phyloP scores from a whole-genome alignment of 2,113 vertebrate species.

The Desmodus rotundus region DNA sequence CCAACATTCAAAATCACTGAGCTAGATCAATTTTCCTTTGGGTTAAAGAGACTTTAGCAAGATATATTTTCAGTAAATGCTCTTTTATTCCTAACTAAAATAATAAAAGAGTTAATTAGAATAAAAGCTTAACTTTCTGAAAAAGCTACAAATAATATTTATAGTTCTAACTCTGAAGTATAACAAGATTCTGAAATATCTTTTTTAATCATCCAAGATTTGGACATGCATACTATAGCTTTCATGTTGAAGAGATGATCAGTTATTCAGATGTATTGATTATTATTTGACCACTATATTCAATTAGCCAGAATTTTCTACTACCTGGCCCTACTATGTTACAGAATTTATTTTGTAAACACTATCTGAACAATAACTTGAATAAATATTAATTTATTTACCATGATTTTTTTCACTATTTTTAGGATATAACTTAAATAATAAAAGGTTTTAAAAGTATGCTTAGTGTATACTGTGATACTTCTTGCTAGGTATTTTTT shows the following conservation, averaged over 20 bases:
- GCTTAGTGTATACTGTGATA: neutral
- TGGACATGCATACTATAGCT: neutral
- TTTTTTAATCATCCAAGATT: neutral
- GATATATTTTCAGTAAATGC: neutral
- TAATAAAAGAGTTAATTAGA: neutral
- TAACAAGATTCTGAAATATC: neutral
- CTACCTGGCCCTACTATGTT: neutral
- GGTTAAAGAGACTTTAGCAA: neutral
- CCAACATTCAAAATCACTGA: neutral
- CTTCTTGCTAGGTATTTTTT: neutral
- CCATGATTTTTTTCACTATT: neutral
- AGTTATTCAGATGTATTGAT: neutral
- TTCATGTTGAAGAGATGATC: neutral
- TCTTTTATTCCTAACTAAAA: neutral
- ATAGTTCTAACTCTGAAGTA: neutral
- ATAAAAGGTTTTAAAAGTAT: neutral
- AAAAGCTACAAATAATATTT: neutral
- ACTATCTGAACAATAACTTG: neutral
- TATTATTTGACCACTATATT: neutral
- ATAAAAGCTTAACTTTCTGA: neutral
- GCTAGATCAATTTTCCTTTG: neutral
- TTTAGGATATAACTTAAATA: neutral
- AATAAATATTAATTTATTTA: neutral
- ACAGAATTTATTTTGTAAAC: neutral
- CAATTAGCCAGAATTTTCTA: neutral